phyloP scores from a whole-genome alignment of 2,113 vertebrate species.

The Clarias magur region DNA sequence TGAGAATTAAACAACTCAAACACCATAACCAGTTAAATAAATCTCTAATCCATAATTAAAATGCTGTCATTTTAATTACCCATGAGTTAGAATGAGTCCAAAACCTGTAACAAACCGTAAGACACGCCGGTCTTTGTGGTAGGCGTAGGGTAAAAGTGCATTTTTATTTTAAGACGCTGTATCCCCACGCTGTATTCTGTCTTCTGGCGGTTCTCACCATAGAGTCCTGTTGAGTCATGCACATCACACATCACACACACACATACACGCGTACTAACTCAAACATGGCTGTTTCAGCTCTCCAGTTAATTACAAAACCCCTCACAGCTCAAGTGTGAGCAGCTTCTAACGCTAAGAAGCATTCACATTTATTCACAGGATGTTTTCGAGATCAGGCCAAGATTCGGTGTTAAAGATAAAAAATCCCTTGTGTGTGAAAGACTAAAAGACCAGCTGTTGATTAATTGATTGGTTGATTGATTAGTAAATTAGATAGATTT shows the following conservation, averaged over 20 bases:
- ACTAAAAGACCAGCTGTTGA: not conserved
- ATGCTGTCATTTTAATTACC: not conserved
- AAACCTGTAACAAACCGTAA: not conserved
- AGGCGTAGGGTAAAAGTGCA: not conserved
- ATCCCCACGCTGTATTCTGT: not conserved
- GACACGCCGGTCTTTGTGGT: not conserved
- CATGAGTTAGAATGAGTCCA: not conserved
- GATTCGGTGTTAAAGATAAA: not conserved
- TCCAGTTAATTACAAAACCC: not conserved
- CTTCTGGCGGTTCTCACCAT: not conserved
- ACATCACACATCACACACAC: not conserved
- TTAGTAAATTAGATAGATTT: not conserved
- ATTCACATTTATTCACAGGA: not conserved
- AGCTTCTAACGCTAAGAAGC: not conserved
- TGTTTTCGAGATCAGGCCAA: not conserved
- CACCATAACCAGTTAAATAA: slow-evolving; percentile 5
- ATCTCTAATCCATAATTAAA: slow-evolving; percentile 10
- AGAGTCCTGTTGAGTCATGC: not conserved
- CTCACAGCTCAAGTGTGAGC: not conserved
- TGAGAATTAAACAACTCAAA: not conserved
- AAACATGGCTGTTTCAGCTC: slow-evolving; percentile 2
- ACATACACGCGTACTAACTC: not conserved
- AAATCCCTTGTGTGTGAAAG: not conserved
- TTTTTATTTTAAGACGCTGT: not conserved
- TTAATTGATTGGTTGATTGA: not conserved